Conservation (phyloP, 2,797 vertebrate genomes). For the Lophotriccus pileatus region DNA sequence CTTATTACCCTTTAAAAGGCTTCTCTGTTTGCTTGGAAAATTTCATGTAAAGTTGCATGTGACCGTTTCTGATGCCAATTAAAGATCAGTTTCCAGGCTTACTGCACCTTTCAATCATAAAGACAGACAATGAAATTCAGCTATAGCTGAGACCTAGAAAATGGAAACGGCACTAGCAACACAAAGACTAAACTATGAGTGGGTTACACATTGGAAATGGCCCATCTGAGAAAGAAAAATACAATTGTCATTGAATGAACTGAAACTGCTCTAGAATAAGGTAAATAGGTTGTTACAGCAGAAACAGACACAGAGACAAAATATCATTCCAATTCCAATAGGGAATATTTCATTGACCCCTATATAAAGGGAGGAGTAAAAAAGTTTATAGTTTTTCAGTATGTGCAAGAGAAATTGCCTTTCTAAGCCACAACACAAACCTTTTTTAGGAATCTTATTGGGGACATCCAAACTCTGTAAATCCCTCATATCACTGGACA, state of each 20-base stretch:
- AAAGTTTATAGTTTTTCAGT: not conserved
- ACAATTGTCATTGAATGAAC: not conserved
- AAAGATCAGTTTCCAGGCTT: conserved; percentile 20
- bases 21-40: conserved; percentile 28
- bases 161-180: not conserved
- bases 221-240: not conserved
- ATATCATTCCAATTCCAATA: not conserved
- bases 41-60: conserved; percentile 9
- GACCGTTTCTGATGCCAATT: not conserved
- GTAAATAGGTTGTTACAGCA: not conserved
- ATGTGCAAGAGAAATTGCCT: not conserved
- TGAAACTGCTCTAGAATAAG: not conserved
- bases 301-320: not conserved
- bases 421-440: conserved; percentile 60
- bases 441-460: conserved; percentile 79
- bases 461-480: conserved; percentile 58
- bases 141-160: not conserved
- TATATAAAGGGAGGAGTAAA: not conserved
- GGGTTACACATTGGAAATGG: not conserved
- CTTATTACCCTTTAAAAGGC: conserved; percentile 7
- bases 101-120: conserved; percentile 5
- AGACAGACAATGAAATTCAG: conserved; percentile 10
- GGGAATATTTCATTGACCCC: not conserved
- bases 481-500: conserved; percentile 70
- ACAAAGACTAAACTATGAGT: not conserved